Conservation (phyloP, 2,888 invertebrate genomes). For the Drosophila hamatofila region DNA sequence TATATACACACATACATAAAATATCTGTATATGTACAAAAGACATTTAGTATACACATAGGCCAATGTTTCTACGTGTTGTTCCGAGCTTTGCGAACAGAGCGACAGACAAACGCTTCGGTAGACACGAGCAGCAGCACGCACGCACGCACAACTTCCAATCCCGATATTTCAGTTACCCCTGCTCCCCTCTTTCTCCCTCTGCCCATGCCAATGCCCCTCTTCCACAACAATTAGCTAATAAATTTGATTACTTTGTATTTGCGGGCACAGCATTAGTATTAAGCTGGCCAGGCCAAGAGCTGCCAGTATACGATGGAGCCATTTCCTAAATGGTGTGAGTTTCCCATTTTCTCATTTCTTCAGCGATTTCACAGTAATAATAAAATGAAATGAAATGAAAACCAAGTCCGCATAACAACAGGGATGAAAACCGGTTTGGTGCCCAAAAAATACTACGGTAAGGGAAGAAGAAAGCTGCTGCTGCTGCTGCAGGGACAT, state of each 20-base stretch:
- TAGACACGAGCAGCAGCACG: conserved; percentile 60
- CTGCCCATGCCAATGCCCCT: background rate
- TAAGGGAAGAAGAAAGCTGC: conserved; percentile 70
- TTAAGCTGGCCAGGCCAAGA: conserved; percentile 10
- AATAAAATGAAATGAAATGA: conserved; percentile 68
- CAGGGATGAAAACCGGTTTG: conserved; percentile 76
- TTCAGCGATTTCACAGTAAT: conserved; percentile 49
- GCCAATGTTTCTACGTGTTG: conserved; percentile 51
- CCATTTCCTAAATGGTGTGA: conserved; percentile 27
- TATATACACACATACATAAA: conserved; percentile 1
- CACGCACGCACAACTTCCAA: conserved; percentile 62
- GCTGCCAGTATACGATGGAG: background rate
- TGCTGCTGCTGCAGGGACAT: conserved; percentile 43
- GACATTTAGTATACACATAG: conserved; percentile 33
- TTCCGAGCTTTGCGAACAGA: conserved; percentile 62
- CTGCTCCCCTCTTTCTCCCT: background rate
- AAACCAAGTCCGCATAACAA: conserved; percentile 60
- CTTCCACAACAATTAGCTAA: conserved; percentile 42
- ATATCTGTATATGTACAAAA: conserved; percentile 17
- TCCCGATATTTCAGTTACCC: conserved; percentile 31
- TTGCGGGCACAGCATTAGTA: conserved; percentile 9
- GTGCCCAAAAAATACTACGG: conserved; percentile 45
- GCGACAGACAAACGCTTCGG: conserved; percentile 46
- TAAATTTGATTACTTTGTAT: conserved; percentile 56
- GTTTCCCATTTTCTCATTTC: conserved; percentile 41